Percentiles rank a stretch among this genome's conserved stretches.
Conservation (phyloP, 1,140 invertebrate genomes). For the Paralvinella palmiformis region DNA sequence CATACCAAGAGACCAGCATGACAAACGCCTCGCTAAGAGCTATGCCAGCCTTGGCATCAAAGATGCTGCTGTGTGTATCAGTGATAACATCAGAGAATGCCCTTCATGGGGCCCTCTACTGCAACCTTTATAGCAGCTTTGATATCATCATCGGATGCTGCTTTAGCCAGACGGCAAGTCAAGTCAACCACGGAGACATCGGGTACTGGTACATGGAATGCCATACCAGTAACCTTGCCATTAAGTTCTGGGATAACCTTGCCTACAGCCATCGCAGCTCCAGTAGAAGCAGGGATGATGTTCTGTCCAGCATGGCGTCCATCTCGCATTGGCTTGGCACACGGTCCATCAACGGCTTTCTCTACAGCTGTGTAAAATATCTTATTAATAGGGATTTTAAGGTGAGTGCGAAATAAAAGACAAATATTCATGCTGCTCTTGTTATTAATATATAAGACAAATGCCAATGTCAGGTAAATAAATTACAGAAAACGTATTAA, state of each 20-base stretch:
- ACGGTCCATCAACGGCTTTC: slow-evolving; percentile 95
- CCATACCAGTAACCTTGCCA: slow-evolving; percentile 84
- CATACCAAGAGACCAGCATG: slow-evolving; percentile 62
- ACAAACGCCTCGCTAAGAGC: slow-evolving; percentile 49
- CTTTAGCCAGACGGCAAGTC: slow-evolving; percentile 59
- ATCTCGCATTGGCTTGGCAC: slow-evolving; percentile 90
- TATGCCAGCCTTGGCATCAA: slow-evolving; percentile 92
- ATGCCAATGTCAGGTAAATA: too few species aligned
- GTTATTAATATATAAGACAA: too few species aligned
- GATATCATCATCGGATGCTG: slow-evolving; percentile 81
- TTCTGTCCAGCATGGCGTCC: slow-evolving; percentile 93
- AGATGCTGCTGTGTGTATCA: slow-evolving; percentile 78
- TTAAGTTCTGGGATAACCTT: slow-evolving; percentile 46
- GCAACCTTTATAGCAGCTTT: slow-evolving; percentile 84
- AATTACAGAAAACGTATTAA: too few species aligned
- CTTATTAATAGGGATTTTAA: too few species aligned
- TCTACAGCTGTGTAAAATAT: slow-evolving; percentile 94
- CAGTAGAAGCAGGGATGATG: slow-evolving; percentile 96
- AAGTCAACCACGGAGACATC: slow-evolving; percentile 98
- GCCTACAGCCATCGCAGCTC: slow-evolving; percentile 75
- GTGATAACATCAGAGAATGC: slow-evolving; percentile 88
- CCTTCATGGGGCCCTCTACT: slow-evolving; percentile 68
- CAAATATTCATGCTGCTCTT: too few species aligned
- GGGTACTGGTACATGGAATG: slow-evolving; percentile 91
- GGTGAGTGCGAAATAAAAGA: too few species aligned